Evolutionary conservation across 2,888 invertebrate genomes (phyloP), one percentile per base, ranked within the genome.

Genomic region (Agrotis puta): DNA sequence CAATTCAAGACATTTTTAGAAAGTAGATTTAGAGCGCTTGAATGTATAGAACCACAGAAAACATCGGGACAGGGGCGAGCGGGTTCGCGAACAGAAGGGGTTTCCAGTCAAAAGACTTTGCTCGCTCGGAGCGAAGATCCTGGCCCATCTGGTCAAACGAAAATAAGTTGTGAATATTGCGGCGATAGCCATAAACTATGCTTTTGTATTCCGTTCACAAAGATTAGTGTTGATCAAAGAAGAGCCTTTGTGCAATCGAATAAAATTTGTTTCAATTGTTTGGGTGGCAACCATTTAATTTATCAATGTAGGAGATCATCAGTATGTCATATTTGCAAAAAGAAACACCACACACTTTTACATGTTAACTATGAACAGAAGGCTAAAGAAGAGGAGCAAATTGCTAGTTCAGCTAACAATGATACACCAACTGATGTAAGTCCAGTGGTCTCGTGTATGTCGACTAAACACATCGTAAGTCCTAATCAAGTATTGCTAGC

Each of bases 401-500:
- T 47, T 47, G 47, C 47, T 47, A 47, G 47, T 47, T 47, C 47
- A 47, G 47, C 47, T 47, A 47, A 47, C 47, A 47, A 47, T 47
- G 47, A 47, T 47, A 50, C 48, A 50, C 48, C 48, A 20, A 50
- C n/a, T 50, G n/a, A 50, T n/a, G 48, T 47, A 47, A 50, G 48
- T 50, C 48, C 48, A 50, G n/a, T 50, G 48, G 48, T 50, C n/a
- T 50, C 48, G 48, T 50, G 48, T 50, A n/a, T 50, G n/a, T 50
- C 48, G n/a, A 50, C 48, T 50, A 50, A 50, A 20, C 47, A 50
- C 48, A 50, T 50, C 48, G 48, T 47, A 47, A 47, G 47, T 47
- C 48, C 48, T 50, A n/a, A 7, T 50, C 48, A 50, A 20, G 48
- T 50, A n/a, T n/a, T 50, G n/a, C 48, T 50, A 5, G n/a, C 48